Percentiles rank a stretch among this genome's conserved stretches.
Conservation (phyloP, 2,113 vertebrate species). For the Sylvietta virens region DNA sequence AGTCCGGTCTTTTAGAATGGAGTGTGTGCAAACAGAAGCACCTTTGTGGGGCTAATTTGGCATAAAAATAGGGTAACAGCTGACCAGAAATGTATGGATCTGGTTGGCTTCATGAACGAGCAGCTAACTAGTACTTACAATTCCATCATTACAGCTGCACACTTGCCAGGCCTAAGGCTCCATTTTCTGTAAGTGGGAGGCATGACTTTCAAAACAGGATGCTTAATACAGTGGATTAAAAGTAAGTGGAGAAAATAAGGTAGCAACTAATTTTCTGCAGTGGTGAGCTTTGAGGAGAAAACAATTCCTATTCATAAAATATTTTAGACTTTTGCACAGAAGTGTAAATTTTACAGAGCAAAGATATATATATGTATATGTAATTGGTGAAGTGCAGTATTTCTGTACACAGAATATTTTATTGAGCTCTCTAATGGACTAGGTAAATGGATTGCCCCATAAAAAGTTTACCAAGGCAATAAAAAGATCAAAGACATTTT, state of each 20-base stretch:
- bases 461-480: slow-evolving; percentile 57
- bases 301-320: background rate
- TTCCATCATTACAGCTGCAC: background rate
- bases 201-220: background rate
- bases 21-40: background rate
- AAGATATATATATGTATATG: background rate
- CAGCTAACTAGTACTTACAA: background rate
- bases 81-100: background rate
- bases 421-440: slow-evolving; percentile 39
- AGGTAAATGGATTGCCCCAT: slow-evolving; percentile 32
- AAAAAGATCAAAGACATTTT: slow-evolving; percentile 68
- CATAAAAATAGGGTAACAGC: background rate
- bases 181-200: background rate
- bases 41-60: background rate
- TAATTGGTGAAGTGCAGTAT: background rate
- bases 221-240: background rate
- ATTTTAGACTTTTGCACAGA: background rate
- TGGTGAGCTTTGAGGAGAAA: background rate
- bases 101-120: background rate
- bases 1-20: background rate
- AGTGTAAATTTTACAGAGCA: background rate
- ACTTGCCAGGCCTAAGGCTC: background rate
- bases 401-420: slow-evolving; percentile 44
- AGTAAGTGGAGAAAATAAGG: background rate
- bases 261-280: background rate